These are phyloP conservation scores for Equus przewalskii DNA, from an alignment of 2,113 vertebrate genomes.

Conservation along the genomic window DNA sequence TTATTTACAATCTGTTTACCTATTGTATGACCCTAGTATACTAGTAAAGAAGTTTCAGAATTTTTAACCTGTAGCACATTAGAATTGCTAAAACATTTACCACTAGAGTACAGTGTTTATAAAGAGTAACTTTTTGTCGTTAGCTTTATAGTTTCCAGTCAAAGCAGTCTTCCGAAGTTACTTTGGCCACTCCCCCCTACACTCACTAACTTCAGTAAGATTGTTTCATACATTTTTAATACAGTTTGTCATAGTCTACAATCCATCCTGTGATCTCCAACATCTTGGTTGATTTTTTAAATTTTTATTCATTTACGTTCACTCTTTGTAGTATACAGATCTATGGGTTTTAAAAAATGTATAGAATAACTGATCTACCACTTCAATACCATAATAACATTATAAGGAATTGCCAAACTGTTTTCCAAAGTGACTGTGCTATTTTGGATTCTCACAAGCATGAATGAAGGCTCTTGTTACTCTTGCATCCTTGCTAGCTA, in stretches of 20 bases:
- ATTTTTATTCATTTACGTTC: background rate
- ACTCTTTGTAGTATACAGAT: background rate
- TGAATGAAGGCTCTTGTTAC: background rate
- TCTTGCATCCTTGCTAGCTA: background rate
- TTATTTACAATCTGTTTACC: background rate
- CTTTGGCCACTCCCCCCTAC: background rate
- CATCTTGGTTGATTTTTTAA: background rate
- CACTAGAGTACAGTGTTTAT: background rate
- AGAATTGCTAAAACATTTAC: background rate
- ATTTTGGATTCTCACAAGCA: slow-evolving; percentile 12
- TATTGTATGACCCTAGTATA: background rate
- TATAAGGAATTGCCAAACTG: background rate
- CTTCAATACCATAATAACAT: background rate
- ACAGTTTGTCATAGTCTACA: background rate
- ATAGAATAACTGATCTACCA: background rate
- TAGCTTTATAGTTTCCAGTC: background rate
- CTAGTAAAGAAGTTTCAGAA: background rate
- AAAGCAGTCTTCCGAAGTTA: slow-evolving; percentile 9
- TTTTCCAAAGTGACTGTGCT: background rate
- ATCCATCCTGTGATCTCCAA: background rate
- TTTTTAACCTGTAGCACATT: background rate
- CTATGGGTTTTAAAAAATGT: background rate
- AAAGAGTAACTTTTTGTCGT: background rate
- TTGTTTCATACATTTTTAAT: background rate
- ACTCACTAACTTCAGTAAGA: background rate